Base-by-base conservation (phyloP, 30 jellyfish, hydroid and myxozoan genomes). In the Aurelia sp. region DNA sequence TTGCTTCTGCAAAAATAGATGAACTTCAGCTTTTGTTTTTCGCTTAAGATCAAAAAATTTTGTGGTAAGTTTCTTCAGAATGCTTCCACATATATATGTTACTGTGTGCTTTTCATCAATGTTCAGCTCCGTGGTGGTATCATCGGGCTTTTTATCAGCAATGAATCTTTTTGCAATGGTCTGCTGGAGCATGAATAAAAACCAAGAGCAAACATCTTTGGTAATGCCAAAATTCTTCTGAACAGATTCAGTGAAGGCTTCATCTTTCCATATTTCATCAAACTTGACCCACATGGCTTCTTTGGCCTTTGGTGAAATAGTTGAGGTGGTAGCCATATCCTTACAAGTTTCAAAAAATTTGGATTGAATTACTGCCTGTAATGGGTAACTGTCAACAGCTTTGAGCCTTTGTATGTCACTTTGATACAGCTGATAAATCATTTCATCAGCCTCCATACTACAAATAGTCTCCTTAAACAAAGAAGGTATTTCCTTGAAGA, bases 401-500 rank as follows among this genome's bases (percentile, higher is more conserved):
- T 62, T 77, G 67, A 77, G 78, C 62, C 62, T 77, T 59, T 77
- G 44, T 57, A 58, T 77, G 30, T 77, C 78, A 79, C 60, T 38
- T n/a, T 40, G 81, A 79, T 79, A 79, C 57, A 62, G 41, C 58
- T 79, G 71, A 63, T 64, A 62, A 62, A 79, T 79, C 90, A 79
- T 79, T 47, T 79, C 90, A 79, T 79, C 90, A 1, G 81, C 65
- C 72, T 79, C 90, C 80, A 79, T 63, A 64, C 90, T 79, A 66
- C 81, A 62, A 24, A 63, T 12, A 22, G 90, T 52, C 27, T 79
- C 90, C 50, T 22, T 79, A 62, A 79, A 12, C 66, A 63, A 62
- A 79, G 80, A 33, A 62, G 65, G 55, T 48, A 21, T 77, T 57
- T 77, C 78, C 66, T 72, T 47, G 31, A 72, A 41, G 17, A 41